Conservation (phyloP, 1,140 invertebrate species). For the Orussus abietinus region DNA sequence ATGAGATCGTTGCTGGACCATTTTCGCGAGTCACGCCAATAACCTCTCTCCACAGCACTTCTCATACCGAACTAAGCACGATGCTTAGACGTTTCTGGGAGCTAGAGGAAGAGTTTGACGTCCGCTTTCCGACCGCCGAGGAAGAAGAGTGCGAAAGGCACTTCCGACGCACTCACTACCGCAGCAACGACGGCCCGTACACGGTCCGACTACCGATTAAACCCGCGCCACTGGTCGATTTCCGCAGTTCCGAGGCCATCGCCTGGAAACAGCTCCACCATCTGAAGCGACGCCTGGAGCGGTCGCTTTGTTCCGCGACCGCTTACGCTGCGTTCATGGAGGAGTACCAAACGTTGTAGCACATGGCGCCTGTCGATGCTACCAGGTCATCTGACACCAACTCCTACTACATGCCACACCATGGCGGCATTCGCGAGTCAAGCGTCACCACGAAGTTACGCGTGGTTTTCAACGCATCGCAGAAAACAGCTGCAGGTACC, state of each 20-base stretch:
- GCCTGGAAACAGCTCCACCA: neutral
- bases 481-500: constrained; percentile 19
- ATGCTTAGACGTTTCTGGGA: constrained; percentile 16
- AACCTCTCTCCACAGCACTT: neutral
- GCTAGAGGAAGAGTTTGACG: constrained; percentile 10
- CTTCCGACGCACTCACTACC: constrained; percentile 7
- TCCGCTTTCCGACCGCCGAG: neutral
- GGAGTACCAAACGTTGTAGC: constrained; percentile 26
- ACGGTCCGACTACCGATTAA: constrained; percentile 6
- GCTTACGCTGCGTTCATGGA: constrained; percentile 25
- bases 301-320: constrained; percentile 17
- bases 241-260: neutral
- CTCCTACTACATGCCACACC: constrained; percentile 30
- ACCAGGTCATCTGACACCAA: constrained; percentile 2
- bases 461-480: constrained; percentile 40
- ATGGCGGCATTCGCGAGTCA: constrained; percentile 22
- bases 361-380: constrained; percentile 23
- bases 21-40: too few species aligned
- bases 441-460: constrained; percentile 33
- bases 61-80: neutral
- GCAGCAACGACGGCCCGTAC: constrained; percentile 9
- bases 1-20: neutral
- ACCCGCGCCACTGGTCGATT: neutral
- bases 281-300: constrained; percentile 10
- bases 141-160: constrained; percentile 14